Conservation (phyloP, 2,113 vertebrate genomes). For the Zosterops japonicus region DNA sequence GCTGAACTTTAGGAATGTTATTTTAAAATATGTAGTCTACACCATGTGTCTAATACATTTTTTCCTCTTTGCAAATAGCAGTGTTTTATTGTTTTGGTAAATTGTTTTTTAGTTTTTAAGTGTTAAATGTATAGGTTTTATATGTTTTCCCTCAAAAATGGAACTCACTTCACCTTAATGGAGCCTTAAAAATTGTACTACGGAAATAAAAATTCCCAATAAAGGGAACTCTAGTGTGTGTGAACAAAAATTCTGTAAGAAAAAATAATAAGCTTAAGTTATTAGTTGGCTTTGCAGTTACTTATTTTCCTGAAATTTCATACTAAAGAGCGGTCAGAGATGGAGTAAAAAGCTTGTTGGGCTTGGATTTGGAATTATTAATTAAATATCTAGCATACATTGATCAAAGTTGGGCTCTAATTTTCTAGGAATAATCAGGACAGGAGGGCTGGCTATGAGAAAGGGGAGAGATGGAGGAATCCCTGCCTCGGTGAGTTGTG, state of each 20-base stretch:
- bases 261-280: not conserved
- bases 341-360: not conserved
- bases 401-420: not conserved
- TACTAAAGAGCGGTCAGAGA: not conserved
- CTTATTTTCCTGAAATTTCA: not conserved
- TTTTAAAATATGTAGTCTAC: slow-evolving; percentile 34
- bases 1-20: slow-evolving; percentile 51
- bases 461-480: too few relatives aligned
- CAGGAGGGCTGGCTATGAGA: not conserved
- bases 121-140: not conserved
- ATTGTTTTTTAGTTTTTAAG: not conserved
- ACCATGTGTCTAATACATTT: not conserved
- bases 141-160: not conserved
- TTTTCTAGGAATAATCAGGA: not conserved
- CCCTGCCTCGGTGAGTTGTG: accelerated
- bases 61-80: not conserved
- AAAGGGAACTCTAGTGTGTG: not conserved
- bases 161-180: not conserved
- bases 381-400: not conserved
- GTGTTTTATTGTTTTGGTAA: not conserved
- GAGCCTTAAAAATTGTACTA: not conserved
- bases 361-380: not conserved
- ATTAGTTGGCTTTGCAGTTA: not conserved
- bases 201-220: not conserved
- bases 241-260: not conserved